A percentile compares a stretch with the other conserved stretches of the same genome.
Conservation (phyloP, 2,888 invertebrate genomes). For the Mantis religiosa region DNA sequence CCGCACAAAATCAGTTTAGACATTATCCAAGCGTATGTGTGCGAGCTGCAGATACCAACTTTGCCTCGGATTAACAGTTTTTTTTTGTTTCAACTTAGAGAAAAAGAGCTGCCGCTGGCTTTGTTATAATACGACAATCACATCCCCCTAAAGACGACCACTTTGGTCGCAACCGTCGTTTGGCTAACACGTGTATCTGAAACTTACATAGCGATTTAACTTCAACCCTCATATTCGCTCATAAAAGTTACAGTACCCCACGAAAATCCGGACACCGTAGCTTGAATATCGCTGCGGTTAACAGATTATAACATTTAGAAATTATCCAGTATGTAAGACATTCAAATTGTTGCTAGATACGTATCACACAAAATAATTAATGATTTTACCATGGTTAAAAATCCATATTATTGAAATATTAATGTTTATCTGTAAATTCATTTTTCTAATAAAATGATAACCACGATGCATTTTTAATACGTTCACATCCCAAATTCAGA, state of each 20-base stretch:
- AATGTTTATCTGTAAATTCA: too few species aligned
- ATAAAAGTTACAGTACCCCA: not conserved
- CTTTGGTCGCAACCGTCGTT: not conserved
- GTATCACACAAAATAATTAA: too few species aligned
- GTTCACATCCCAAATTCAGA: too few species aligned
- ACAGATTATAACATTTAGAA: too few species aligned
- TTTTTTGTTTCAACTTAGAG: not conserved
- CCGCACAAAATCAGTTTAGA: not conserved
- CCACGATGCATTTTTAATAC: too few species aligned
- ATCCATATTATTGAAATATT: too few species aligned
- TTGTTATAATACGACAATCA: not conserved
- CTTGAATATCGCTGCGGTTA: too few species aligned
- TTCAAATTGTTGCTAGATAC: too few species aligned
- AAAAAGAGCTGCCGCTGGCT: not conserved
- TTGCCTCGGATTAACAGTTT: not conserved
- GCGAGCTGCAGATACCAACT: not conserved
- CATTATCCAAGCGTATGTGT: not conserved
- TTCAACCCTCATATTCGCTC: not conserved
- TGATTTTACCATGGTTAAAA: too few species aligned
- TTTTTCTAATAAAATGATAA: too few species aligned
- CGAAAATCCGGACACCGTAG: not conserved
- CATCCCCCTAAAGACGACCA: not conserved
- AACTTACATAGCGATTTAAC: not conserved
- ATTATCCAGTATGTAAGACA: too few species aligned
- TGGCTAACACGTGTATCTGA: not conserved